phyloP scores from a whole-genome alignment of 2,113 vertebrate species.

The Lepisosteus osseus region DNA sequence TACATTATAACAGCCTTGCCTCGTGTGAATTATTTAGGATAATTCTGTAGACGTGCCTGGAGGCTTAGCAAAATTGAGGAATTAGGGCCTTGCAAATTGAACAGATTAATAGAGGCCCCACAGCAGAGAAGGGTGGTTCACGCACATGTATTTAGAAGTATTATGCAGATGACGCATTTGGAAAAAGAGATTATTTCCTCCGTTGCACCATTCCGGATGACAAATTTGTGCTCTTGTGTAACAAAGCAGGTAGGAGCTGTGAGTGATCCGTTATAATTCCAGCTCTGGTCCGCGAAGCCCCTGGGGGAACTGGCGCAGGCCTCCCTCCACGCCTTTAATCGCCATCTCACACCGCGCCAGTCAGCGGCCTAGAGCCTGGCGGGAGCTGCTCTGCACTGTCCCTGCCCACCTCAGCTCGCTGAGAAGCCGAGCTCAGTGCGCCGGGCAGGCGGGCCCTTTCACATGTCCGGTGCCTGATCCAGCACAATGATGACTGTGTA shows the following conservation, averaged over 20 bases:
- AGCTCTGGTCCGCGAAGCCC: background rate
- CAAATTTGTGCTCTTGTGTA: background rate
- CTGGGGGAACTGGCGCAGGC: background rate
- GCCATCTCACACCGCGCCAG: too few species aligned
- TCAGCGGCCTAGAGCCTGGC: background rate
- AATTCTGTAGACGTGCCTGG: background rate
- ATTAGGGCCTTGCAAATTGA: background rate
- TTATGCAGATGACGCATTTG: background rate
- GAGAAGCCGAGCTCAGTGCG: background rate
- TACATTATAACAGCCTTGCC: constrained; percentile 8
- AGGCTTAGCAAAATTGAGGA: background rate
- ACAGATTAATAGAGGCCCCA: too few species aligned
- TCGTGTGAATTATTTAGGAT: constrained; percentile 6
- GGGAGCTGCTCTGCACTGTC: background rate
- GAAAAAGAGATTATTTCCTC: background rate
- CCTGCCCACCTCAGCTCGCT: background rate
- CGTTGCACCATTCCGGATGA: background rate
- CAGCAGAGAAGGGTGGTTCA: background rate
- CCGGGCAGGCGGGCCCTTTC: background rate
- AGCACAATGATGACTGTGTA: background rate
- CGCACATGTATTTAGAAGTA: background rate
- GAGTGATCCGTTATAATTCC: background rate
- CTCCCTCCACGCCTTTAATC: too few species aligned
- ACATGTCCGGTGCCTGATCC: background rate
- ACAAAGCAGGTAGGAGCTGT: background rate